phyloP scores from a whole-genome alignment of 2,888 invertebrate genomes.

The Latrodectus elegans region DNA sequence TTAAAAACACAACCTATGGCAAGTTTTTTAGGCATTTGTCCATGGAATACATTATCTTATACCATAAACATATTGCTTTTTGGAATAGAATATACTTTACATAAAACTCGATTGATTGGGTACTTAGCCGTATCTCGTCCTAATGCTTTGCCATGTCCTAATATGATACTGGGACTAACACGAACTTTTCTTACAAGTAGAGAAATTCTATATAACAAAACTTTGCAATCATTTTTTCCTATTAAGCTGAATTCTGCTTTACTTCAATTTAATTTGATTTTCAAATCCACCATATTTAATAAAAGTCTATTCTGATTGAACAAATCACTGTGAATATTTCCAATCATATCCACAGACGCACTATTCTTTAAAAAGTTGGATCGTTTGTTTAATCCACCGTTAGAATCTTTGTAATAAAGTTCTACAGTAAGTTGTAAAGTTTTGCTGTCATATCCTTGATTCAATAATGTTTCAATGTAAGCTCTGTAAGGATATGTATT shows the following conservation, averaged over 20 bases:
- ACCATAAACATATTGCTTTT: constrained; percentile 70
- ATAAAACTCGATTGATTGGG: constrained; percentile 17
- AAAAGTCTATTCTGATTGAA: constrained; percentile 40
- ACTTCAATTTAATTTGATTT: constrained; percentile 35
- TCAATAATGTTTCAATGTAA: constrained; percentile 38
- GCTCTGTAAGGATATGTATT: constrained; percentile 42
- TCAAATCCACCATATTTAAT: constrained; percentile 44
- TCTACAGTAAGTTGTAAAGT: constrained; percentile 24
- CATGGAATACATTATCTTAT: constrained; percentile 73
- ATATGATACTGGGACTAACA: constrained; percentile 71
- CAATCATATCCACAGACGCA: constrained; percentile 48
- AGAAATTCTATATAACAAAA: constrained; percentile 70
- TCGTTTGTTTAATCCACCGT: constrained; percentile 20
- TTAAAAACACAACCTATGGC: constrained; percentile 1
- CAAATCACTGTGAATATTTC: constrained; percentile 47
- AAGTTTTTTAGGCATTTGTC: constrained; percentile 71
- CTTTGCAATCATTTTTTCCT: constrained; percentile 44
- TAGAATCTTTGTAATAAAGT: constrained; percentile 28
- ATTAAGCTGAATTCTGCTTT: constrained; percentile 59
- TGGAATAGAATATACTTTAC: constrained; percentile 37
- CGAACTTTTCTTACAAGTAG: constrained; percentile 70
- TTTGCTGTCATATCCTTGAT: constrained; percentile 38
- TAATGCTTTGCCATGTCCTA: constrained; percentile 53
- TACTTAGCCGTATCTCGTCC: constrained; percentile 32
- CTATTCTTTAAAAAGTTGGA: constrained; percentile 27